Conservation (phyloP, 2,888 invertebrate genomes). For the Pandemis cinnamomeana region DNA sequence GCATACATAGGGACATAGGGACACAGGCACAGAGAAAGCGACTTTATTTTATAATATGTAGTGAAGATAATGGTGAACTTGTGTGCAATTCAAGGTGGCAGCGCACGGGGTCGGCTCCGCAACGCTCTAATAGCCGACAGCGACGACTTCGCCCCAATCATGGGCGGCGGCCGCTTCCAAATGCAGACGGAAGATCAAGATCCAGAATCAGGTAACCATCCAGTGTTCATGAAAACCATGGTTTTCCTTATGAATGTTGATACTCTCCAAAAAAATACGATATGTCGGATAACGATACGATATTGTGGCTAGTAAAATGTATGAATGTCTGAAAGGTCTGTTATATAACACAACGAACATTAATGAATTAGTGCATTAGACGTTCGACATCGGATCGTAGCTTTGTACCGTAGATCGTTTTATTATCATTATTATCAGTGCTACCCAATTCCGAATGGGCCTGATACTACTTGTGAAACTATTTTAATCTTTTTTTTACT, state of each 20-base stretch:
- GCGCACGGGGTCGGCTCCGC: slow-evolving; percentile 81
- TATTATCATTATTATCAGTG: not conserved
- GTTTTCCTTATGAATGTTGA: not conserved
- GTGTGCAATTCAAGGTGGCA: slow-evolving; percentile 51
- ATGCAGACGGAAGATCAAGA: slow-evolving; percentile 91
- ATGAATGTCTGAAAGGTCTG: too few species aligned
- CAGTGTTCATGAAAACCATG: not conserved
- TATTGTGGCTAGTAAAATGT: too few species aligned
- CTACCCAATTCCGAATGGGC: not conserved
- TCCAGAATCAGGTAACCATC: slow-evolving; percentile 83
- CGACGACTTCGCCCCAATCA: slow-evolving; percentile 91
- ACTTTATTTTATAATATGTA: too few species aligned
- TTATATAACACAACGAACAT: too few species aligned
- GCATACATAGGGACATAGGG: too few species aligned
- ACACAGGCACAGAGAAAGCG: too few species aligned
- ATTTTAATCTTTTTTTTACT: not conserved
- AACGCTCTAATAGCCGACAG: slow-evolving; percentile 90
- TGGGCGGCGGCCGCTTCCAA: slow-evolving; percentile 87
- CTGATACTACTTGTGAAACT: not conserved
- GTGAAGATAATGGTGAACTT: not conserved
- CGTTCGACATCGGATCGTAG: too few species aligned
- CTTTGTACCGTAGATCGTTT: too few species aligned
- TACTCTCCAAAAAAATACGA: too few species aligned
- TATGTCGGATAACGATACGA: not conserved
- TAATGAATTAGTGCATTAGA: too few species aligned